Percentiles rank a stretch among this genome's conserved stretches.
These are phyloP conservation scores for Noctua pronuba DNA, from an alignment of 2,888 invertebrate species.

Conservation along the genomic window DNA sequence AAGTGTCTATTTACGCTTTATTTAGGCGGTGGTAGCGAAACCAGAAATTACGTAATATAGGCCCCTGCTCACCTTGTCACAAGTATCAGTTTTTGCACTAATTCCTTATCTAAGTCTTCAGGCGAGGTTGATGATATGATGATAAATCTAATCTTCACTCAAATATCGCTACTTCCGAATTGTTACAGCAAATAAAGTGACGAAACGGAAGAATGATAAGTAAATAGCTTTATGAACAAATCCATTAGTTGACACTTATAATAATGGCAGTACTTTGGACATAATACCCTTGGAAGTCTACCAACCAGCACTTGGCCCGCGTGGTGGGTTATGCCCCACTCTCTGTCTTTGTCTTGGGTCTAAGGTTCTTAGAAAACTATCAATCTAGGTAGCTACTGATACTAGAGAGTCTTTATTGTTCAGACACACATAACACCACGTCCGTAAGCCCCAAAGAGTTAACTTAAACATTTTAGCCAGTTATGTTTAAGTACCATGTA, in stretches of 20 bases:
- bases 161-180: slow-evolving; percentile 22
- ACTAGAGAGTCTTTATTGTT: too few species aligned
- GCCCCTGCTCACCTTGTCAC: slow-evolving; percentile 17
- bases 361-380: not conserved
- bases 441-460: not conserved
- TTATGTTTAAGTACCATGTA: not conserved
- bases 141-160: slow-evolving; percentile 18
- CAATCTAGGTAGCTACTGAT: not conserved
- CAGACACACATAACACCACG: not conserved
- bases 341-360: not conserved
- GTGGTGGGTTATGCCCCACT: not conserved
- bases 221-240: not conserved
- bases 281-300: not conserved
- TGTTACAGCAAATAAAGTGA: not conserved
- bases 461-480: not conserved
- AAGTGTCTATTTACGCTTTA: too few species aligned
- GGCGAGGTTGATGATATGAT: slow-evolving; percentile 16
- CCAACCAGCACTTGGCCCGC: not conserved
- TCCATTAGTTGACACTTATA: not conserved
- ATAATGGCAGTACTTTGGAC: not conserved
- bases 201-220: not conserved
- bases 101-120: slow-evolving; percentile 30
- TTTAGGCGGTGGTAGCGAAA: not conserved
- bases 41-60: not conserved
- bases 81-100: slow-evolving; percentile 4